Evolutionary conservation across 2,888 invertebrate species (phyloP).

Genomic region (Drosophila mimetica): DNA sequence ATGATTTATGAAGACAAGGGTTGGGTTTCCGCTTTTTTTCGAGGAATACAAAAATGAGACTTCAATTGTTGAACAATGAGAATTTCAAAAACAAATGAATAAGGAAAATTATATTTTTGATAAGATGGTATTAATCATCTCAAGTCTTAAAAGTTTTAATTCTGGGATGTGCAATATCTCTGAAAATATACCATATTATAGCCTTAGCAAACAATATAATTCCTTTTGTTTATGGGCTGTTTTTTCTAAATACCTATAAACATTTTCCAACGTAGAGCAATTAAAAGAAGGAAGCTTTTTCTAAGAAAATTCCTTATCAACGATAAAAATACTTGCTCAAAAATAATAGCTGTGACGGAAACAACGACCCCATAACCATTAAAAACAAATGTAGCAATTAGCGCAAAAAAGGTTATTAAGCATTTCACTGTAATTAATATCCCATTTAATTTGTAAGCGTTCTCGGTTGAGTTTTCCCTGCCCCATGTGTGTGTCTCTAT

Average conservation of each 20-base stretch:
- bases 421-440: constrained; percentile 17
- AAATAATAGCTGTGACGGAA: constrained; percentile 13
- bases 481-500: neutral
- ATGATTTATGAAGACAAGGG: constrained; percentile 7
- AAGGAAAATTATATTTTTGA: neutral
- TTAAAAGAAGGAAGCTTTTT: constrained; percentile 6
- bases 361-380: constrained; percentile 15
- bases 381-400: constrained; percentile 25
- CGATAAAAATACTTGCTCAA: constrained; percentile 2
- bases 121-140: too few relatives aligned
- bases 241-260: neutral
- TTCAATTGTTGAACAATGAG: neutral
- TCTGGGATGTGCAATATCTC: neutral
- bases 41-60: neutral
- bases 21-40: neutral
- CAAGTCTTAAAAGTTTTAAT: neutral
- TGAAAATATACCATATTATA: constrained; percentile 6
- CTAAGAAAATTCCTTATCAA: constrained; percentile 23
- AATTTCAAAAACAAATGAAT: too few relatives aligned
- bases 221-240: neutral
- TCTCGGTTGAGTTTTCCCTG: neutral
- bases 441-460: constrained; percentile 8
- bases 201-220: neutral
- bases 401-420: constrained; percentile 9
- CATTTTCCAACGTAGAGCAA: neutral